A percentile compares a stretch with the other conserved stretches of the same genome.
Conservation (phyloP, 2,888 invertebrate genomes). For the Nephrotoma guestfalica region DNA sequence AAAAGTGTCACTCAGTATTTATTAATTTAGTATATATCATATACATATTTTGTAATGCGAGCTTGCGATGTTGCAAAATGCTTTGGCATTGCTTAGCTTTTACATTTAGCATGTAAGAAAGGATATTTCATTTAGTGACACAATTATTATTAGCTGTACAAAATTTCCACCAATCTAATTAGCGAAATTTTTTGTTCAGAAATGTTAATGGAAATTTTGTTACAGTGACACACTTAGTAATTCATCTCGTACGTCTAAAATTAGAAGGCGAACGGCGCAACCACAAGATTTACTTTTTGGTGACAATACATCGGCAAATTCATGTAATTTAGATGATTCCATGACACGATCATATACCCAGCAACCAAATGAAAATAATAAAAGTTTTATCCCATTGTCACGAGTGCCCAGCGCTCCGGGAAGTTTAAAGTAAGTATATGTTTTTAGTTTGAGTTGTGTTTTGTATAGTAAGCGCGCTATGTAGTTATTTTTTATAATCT, state of each 20-base stretch:
- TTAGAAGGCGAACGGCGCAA: conserved; percentile 47
- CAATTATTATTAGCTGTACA: neutral
- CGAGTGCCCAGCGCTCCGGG: conserved; percentile 63
- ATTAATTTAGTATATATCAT: neutral
- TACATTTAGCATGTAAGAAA: too few relatives aligned
- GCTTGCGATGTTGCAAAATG: too few relatives aligned
- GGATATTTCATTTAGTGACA: too few relatives aligned
- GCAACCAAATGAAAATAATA: conserved; percentile 15
- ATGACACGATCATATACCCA: conserved; percentile 23
- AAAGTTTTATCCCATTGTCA: conserved; percentile 32
- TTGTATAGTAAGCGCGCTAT: neutral
- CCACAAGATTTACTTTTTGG: conserved; percentile 57
- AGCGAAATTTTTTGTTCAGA: neutral
- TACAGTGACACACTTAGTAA: neutral
- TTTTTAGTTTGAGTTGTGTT: conserved; percentile 6
- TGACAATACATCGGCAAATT: conserved; percentile 20
- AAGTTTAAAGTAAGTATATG: conserved; percentile 47
- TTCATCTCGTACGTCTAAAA: conserved; percentile 31
- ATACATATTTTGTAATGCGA: too few relatives aligned
- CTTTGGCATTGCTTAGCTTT: too few relatives aligned
- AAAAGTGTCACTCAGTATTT: neutral
- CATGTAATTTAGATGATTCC: conserved; percentile 21
- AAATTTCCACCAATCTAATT: neutral
- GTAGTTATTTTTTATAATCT: neutral
- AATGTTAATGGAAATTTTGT: neutral